These are phyloP conservation scores for Thymallus thymallus DNA, from an alignment of 2,113 vertebrate species.

Conservation along the genomic window DNA sequence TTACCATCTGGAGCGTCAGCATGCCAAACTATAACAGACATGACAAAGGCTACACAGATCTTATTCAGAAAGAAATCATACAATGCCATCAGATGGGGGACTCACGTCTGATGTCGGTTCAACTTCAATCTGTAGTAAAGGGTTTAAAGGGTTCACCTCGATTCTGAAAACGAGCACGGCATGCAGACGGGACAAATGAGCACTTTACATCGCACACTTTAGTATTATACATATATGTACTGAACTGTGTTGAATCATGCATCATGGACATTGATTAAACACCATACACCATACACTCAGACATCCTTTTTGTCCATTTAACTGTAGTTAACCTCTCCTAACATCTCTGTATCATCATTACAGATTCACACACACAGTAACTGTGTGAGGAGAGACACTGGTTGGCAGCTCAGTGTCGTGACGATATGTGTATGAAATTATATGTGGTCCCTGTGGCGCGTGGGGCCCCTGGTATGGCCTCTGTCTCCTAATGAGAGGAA, in stretches of 20 bases:
- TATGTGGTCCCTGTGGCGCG: conserved; percentile 51
- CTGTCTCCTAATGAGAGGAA: conserved; percentile 63
- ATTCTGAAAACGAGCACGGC: conserved; percentile 68
- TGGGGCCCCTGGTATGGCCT: conserved; percentile 30
- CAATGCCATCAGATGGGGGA: conserved; percentile 6
- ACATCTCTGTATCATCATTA: conserved; percentile 41
- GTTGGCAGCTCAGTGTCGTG: neutral
- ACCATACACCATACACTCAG: neutral
- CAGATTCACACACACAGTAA: neutral
- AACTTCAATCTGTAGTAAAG: conserved; percentile 97
- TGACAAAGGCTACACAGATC: neutral
- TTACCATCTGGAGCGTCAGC: neutral
- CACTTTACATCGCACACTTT: neutral
- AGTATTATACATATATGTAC: neutral
- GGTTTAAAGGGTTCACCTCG: conserved; percentile 92
- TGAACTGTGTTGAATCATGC: neutral
- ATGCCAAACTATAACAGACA: neutral
- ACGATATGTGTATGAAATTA: conserved; percentile 40
- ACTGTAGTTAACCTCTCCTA: conserved; percentile 33
- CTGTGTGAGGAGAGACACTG: neutral
- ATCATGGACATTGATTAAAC: neutral
- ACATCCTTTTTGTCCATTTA: neutral
- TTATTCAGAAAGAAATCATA: neutral
- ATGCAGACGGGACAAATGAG: neutral
- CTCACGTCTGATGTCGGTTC: conserved; percentile 96